These are phyloP conservation scores for Acrossocheilus wenchowensis DNA, from an alignment of 2,797 vertebrate genomes.

Conservation along the genomic window DNA sequence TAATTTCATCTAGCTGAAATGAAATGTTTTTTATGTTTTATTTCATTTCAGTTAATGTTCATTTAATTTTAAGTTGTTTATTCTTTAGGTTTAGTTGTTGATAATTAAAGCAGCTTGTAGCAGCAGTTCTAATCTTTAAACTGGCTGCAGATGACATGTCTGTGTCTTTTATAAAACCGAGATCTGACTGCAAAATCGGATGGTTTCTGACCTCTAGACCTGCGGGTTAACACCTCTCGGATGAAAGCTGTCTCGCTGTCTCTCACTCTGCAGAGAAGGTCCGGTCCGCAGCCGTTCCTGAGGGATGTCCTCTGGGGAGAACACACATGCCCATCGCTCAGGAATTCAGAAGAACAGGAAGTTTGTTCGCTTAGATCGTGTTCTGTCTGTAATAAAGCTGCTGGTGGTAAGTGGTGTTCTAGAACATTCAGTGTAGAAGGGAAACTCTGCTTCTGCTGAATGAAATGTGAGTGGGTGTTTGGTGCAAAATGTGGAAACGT, in stretches of 20 bases:
- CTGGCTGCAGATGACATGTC: background rate
- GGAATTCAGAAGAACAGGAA: background rate
- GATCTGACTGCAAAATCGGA: background rate
- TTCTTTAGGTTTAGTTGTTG: background rate
- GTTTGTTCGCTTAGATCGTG: background rate
- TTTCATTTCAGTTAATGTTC: background rate
- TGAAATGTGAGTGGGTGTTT: background rate
- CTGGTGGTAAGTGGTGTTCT: background rate
- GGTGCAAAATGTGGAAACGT: background rate
- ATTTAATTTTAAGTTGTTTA: background rate
- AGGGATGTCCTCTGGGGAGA: background rate
- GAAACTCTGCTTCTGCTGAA: background rate
- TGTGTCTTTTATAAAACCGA: background rate
- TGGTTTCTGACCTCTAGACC: background rate
- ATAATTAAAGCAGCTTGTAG: background rate
- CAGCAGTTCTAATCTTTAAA: background rate
- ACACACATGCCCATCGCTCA: background rate
- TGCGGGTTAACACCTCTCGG: background rate
- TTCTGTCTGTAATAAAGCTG: slow-evolving; percentile 4
- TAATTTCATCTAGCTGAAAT: no score
- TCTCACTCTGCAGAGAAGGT: slow-evolving; percentile 1
- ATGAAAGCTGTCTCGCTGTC: slow-evolving; percentile 3
- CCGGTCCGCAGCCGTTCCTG: background rate
- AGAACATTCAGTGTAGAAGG: background rate
- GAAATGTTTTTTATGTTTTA: no score